These are phyloP conservation scores for Temnopleurus reevesii DNA, from an alignment of 53 echinoderm and acorn worm species.

Conservation along the genomic window DNA sequence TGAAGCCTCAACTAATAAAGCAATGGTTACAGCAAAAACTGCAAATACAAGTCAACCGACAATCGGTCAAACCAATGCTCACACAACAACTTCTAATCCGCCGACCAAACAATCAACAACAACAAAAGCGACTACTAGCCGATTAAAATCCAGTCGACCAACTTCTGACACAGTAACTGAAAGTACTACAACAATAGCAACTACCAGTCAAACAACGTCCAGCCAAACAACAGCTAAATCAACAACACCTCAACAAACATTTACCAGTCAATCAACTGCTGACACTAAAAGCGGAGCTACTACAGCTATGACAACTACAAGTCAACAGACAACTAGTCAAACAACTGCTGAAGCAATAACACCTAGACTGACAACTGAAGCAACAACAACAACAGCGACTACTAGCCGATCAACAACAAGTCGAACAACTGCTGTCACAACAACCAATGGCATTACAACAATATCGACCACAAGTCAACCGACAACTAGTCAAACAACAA, in stretches of 20 bases:
- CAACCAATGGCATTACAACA: neutral
- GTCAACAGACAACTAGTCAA: neutral
- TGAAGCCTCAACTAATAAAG: neutral
- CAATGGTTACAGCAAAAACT: neutral
- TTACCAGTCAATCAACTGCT: neutral
- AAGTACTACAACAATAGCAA: neutral
- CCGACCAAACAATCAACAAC: neutral
- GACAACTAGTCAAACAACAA: neutral
- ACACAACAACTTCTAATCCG: neutral
- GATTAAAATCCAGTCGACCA: neutral
- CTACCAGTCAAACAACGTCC: neutral
- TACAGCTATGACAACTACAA: neutral
- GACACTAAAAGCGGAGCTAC: neutral
- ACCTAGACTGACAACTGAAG: no score
- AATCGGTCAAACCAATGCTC: neutral
- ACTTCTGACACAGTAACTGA: neutral
- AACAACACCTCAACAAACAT: neutral
- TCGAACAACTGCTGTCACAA: neutral
- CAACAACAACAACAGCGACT: no score
- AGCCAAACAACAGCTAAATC: neutral
- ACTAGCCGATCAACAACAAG: no score
- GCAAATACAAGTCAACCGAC: neutral
- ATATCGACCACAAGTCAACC: neutral
- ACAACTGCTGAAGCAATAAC: neutral
- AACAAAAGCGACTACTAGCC: neutral